Percentiles rank a stretch among this genome's conserved stretches.
Conservation (phyloP, 1,140 invertebrate genomes). For the Planococcus citri region DNA sequence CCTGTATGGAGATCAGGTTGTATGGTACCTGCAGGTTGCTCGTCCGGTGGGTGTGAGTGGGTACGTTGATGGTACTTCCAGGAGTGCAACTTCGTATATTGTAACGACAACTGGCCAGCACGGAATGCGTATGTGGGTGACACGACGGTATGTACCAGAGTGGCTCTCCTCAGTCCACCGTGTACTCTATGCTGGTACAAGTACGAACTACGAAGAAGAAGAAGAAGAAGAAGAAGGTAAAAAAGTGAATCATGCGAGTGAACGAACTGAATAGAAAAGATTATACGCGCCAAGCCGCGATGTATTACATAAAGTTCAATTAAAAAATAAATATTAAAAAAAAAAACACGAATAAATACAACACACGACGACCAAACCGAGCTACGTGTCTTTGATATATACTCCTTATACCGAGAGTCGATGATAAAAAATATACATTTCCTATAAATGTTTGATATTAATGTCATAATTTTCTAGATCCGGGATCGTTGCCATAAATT, state of each 20-base stretch:
- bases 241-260: constrained; percentile 12
- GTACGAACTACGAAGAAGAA: background rate
- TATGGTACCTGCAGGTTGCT: constrained; percentile 15
- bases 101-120: constrained; percentile 13
- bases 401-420: background rate
- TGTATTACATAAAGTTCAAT: constrained; percentile 20
- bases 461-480: constrained; percentile 17
- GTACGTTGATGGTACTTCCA: constrained; percentile 18
- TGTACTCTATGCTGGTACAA: background rate
- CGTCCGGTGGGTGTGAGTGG: constrained; percentile 9
- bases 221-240: background rate
- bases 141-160: background rate
- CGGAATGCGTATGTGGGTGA: constrained; percentile 18
- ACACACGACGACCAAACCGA: background rate
- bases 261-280: constrained; percentile 13
- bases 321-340: background rate
- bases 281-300: background rate
- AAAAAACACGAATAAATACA: too few species aligned
- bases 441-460: constrained; percentile 1
- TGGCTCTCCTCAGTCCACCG: background rate
- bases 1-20: constrained; percentile 19
- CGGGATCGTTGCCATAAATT: constrained; percentile 15
- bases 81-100: constrained; percentile 19
- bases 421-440: constrained; percentile 12
- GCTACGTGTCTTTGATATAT: background rate